Base-by-base conservation (phyloP, 2,888 invertebrate genomes). In the Amphipoea lucens region DNA sequence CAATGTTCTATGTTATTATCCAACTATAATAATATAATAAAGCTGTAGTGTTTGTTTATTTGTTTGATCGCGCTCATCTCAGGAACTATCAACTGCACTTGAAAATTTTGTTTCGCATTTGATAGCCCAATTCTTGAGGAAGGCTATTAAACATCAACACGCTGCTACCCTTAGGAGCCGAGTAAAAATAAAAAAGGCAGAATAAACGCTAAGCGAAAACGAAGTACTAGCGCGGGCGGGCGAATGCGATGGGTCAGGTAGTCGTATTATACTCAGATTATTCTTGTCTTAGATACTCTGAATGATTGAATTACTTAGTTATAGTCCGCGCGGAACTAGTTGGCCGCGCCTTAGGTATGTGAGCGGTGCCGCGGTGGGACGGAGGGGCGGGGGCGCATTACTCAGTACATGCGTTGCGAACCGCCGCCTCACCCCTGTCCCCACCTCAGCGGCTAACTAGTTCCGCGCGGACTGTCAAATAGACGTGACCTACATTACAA, bases 401-500 rank as follows among this genome's bases (percentile, higher is more conserved):
- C 36, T 1, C 36, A 36, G 2, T 36, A 36, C 36, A 1, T 29
- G 29, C 29, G 29, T 29, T 29, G 29, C 29, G 29, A 29, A 29
- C 29, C 29, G 29, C 29, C 29, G 29, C 29, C 29, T 36, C 36
- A 36, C 36, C 36, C 36, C 36, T 36, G 36, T 36, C 36, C 36
- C 36, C 36, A 36, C 36, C 36, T 36, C 36, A 36, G 36, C 36
- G 36, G 36, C 36, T 2, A 36, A 36, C 36, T 36, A 36, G 36
- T 36, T 36, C 36, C 36, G 36, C 36, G 29, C 29, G 29, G 29
- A 29, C 29, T 29, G 12, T 29, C n/a, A 69, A 81, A 76, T 14
- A 82, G 3, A 63, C 11, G 0, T 66, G 57, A 74, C 73, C 83
- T 63, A 83, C 40, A 83, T 36, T 71, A n/a, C 2, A n/a, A 14